These are phyloP conservation scores for Clitarchus hookeri DNA, from an alignment of 2,888 invertebrate species.

Conservation along the genomic window DNA sequence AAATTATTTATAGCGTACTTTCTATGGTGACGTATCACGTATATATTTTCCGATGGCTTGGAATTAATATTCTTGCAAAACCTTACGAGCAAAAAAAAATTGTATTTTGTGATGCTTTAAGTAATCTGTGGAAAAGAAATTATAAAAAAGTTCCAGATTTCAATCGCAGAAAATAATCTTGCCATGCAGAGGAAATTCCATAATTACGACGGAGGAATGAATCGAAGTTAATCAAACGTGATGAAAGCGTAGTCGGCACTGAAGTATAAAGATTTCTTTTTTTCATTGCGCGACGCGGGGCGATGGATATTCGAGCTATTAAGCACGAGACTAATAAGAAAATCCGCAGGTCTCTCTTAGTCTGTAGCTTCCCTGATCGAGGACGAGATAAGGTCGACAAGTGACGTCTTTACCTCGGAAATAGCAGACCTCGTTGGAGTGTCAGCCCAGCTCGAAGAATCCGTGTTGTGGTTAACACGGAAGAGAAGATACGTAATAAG, in stretches of 20 bases:
- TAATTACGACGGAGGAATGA: not conserved
- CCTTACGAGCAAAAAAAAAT: too few species aligned
- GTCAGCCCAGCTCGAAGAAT: not conserved
- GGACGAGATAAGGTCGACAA: not conserved
- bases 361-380: not conserved
- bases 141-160: not conserved
- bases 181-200: not conserved
- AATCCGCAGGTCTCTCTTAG: not conserved
- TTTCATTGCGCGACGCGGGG: not conserved
- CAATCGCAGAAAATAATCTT: not conserved
- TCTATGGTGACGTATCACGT: too few species aligned
- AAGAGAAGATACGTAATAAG: not conserved
- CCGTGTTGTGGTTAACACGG: not conserved
- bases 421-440: not conserved
- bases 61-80: too few species aligned
- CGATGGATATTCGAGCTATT: not conserved
- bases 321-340: not conserved
- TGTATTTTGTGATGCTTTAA: not conserved
- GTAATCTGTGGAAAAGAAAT: not conserved
- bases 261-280: not conserved
- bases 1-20: too few species aligned
- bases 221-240: not conserved
- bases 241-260: not conserved
- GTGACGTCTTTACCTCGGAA: not conserved
- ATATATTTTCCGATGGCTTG: too few species aligned